phyloP scores from a whole-genome alignment of 2,888 invertebrate genomes.

The Diadegma fenestrale region DNA sequence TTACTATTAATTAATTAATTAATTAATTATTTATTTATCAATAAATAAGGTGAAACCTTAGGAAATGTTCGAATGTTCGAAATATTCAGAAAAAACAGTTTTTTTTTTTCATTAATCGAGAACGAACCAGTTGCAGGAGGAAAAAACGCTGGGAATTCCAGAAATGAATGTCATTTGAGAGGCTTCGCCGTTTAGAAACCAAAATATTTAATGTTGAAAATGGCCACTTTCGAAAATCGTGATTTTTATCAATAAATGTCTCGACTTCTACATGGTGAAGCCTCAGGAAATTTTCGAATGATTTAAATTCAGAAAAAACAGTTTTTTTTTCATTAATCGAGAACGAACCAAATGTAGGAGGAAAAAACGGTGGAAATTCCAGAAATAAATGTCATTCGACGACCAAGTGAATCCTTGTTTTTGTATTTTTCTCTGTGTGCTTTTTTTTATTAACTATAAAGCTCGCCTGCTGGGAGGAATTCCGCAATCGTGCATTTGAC shows the following conservation, averaged over 20 bases:
- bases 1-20: too few species aligned
- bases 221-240: too few species aligned
- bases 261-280: too few species aligned
- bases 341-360: background rate
- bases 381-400: conserved; percentile 32
- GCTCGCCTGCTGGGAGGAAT: background rate
- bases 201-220: too few species aligned
- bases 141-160: background rate
- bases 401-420: background rate
- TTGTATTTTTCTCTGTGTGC: conserved; percentile 10
- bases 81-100: background rate
- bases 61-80: background rate
- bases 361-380: background rate
- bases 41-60: too few species aligned
- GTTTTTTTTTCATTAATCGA: background rate
- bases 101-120: background rate
- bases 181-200: too few species aligned
- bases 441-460: conserved; percentile 2
- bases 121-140: background rate
- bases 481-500: conserved; percentile 33
- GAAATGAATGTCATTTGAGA: conserved; percentile 24
- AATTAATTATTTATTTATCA: too few species aligned
- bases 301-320: background rate
- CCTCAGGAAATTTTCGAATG: background rate
- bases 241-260: too few species aligned